A percentile compares a stretch with the other conserved stretches of the same genome.
Conservation (phyloP, 2,113 vertebrate species). For the Callaeas wilsoni region DNA sequence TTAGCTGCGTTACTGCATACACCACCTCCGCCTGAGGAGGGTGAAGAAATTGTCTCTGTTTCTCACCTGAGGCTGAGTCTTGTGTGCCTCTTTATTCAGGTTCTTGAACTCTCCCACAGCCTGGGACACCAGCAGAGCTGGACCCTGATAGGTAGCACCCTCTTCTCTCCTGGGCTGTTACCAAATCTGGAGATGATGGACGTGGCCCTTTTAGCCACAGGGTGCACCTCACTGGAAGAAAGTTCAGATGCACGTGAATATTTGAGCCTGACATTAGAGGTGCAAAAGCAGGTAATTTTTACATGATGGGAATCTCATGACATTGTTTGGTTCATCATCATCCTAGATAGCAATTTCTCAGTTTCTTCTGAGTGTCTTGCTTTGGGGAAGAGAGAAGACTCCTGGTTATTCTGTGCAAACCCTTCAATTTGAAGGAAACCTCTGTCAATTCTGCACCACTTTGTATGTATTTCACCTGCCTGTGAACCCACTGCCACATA, state of each 20-base stretch:
- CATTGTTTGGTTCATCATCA: neutral
- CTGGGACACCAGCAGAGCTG: neutral
- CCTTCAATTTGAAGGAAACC: neutral
- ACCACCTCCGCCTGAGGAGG: neutral
- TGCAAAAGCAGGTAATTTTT: neutral
- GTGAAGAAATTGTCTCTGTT: neutral
- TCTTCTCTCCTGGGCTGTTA: neutral
- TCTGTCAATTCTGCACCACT: neutral
- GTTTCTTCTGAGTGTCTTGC: neutral
- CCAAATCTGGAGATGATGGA: neutral
- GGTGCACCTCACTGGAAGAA: neutral
- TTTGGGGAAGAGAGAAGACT: neutral
- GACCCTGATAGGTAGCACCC: neutral
- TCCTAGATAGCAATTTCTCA: neutral
- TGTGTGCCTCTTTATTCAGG: neutral
- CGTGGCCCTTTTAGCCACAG: neutral
- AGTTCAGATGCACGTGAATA: neutral
- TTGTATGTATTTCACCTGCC: neutral
- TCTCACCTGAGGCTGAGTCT: neutral
- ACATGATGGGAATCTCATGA: rapidly evolving
- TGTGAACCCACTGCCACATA: neutral
- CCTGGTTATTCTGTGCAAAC: neutral
- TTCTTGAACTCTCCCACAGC: neutral
- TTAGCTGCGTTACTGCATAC: neutral
- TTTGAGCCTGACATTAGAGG: neutral